Conservation (phyloP, 1,140 invertebrate genomes). For the Zaprionus inermis region DNA sequence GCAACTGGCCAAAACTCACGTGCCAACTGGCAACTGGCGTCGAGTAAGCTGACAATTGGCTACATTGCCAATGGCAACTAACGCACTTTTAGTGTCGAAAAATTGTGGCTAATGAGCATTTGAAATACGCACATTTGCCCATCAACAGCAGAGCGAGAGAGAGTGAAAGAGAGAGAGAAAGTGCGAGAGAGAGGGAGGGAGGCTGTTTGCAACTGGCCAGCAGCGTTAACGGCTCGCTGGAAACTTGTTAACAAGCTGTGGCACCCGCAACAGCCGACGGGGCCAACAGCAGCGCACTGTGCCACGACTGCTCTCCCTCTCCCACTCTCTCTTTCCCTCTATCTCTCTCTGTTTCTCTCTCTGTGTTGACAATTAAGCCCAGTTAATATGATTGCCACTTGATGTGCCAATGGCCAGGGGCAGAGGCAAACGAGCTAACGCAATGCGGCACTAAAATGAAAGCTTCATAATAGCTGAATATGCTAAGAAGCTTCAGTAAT, state of each 20-base stretch:
- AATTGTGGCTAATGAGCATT: conserved; percentile 79
- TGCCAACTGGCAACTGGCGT: conserved; percentile 52
- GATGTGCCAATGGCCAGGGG: conserved; percentile 61
- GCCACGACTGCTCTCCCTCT: neutral
- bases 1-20: conserved; percentile 23
- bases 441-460: conserved; percentile 62
- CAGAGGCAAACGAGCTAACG: conserved; percentile 55
- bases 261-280: conserved; percentile 57
- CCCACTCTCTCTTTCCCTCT: neutral
- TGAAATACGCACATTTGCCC: conserved; percentile 77
- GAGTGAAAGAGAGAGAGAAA: neutral
- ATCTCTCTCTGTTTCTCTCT: conserved; percentile 7
- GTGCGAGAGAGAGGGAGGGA: neutral
- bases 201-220: conserved; percentile 25
- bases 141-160: conserved; percentile 46
- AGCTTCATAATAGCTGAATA: conserved; percentile 30
- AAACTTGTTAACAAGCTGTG: conserved; percentile 79
- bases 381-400: conserved; percentile 81
- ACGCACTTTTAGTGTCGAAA: conserved; percentile 61
- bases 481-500: neutral
- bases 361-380: conserved; percentile 77
- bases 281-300: neutral
- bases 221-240: conserved; percentile 57
- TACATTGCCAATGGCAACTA: conserved; percentile 68
- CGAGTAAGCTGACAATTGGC: conserved; percentile 56